Evolutionary conservation across 2,113 vertebrate genomes (phyloP).

Genomic region (Atractosteus spatula): DNA sequence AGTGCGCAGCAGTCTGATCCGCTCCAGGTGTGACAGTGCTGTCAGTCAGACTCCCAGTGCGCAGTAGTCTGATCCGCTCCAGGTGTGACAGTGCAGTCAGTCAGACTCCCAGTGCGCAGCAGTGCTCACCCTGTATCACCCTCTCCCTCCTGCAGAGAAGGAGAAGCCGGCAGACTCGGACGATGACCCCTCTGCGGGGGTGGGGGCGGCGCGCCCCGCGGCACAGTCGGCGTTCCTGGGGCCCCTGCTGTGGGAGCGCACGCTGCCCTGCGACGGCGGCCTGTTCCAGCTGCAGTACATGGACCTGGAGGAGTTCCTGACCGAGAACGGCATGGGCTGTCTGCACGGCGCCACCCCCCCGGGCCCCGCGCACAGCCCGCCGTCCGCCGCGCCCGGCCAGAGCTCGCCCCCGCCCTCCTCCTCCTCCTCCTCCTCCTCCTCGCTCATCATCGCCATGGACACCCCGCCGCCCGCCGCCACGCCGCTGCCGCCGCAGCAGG

Average conservation of each 20-base stretch:
- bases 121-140: background rate
- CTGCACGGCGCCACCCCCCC: slow-evolving; percentile 46
- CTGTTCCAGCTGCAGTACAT: slow-evolving; percentile 79
- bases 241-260: slow-evolving; percentile 69
- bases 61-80: too few relatives aligned
- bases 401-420: slow-evolving; percentile 65
- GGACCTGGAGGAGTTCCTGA: slow-evolving; percentile 76
- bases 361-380: slow-evolving; percentile 54
- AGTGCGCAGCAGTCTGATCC: too few relatives aligned
- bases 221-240: slow-evolving; percentile 67
- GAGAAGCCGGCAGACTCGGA: slow-evolving; percentile 61
- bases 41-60: too few relatives aligned
- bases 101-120: background rate
- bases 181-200: slow-evolving; percentile 56
- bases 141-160: slow-evolving; percentile 50
- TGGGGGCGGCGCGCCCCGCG: slow-evolving; percentile 53
- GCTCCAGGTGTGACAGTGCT: too few relatives aligned
- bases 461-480: background rate
- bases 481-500: slow-evolving; percentile 53
- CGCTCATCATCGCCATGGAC: slow-evolving; percentile 28
- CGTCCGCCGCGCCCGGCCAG: slow-evolving; percentile 66
- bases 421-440: slow-evolving; percentile 60
- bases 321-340: slow-evolving; percentile 72
- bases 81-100: background rate
- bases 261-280: slow-evolving; percentile 63